These are phyloP conservation scores for Gnathonemus longibarbis DNA, from an alignment of 2,113 vertebrate species.

Conservation along the genomic window DNA sequence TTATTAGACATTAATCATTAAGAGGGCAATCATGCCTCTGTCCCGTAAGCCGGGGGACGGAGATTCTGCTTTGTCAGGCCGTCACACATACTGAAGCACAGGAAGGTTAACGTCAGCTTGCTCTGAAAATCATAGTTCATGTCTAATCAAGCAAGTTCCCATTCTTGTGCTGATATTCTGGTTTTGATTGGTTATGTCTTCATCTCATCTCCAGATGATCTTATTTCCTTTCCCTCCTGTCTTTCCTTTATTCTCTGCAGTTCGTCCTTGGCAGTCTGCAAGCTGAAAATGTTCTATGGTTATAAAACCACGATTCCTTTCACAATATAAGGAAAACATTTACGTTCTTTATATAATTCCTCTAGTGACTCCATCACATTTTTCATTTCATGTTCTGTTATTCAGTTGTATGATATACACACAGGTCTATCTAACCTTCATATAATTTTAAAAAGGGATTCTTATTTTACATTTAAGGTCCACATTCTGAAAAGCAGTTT, in stretches of 20 bases:
- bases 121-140: background rate
- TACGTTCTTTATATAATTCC: background rate
- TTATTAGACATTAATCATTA: background rate
- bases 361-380: background rate
- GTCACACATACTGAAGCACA: background rate
- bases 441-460: background rate
- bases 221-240: background rate
- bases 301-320: background rate
- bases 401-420: background rate
- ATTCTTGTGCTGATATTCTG: background rate
- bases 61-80: background rate
- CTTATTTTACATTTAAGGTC: background rate
- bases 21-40: background rate
- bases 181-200: background rate
- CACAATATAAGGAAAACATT: background rate
- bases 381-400: background rate
- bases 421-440: background rate
- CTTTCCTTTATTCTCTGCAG: background rate
- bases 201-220: background rate
- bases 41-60: background rate
- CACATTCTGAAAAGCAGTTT: background rate
- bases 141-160: background rate
- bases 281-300: background rate
- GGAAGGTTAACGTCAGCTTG: background rate
- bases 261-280: background rate